Evolutionary conservation across 1,140 invertebrate genomes (phyloP), one percentile per base, ranked within the genome.

Genomic region (Drosophila baimaii): DNA sequence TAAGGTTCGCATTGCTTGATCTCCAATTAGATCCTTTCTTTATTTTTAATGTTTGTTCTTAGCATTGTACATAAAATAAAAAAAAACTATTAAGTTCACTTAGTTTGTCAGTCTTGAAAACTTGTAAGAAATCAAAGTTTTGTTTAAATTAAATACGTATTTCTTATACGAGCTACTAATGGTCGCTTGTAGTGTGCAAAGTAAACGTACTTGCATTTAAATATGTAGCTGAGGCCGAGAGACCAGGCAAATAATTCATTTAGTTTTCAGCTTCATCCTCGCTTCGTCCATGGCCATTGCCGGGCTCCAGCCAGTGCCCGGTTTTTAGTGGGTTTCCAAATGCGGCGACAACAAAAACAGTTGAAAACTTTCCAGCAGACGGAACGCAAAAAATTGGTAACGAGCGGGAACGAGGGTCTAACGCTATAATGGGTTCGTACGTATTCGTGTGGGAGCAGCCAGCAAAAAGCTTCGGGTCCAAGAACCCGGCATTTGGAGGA

Each of bases 251-350:
- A 57, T 69, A 76, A 77, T 77, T 77, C 57, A 77, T 76, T 77
- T 77, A 56, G 73, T 77, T 77, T 61, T 33, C 31, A 44, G 43
- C 44, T 57, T 37, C 41, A 49, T 54, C 21, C 59, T 66, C 31
- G 62, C 10, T 29, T 27, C 33, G 27, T 43, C 57, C 57, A 41
- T 41, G 47, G 54, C 73, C 57, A 37, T 49, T 41, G 62, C 68
- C 31, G 19, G 63, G 63, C 68, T 63, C 71, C 65, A 79, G 71
- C 49, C 55, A 29, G 39, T 57, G 59, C n/a, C n/a, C 44, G 15
- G 83, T 76, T 77, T 62, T 84, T 89, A 79, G 65, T 71, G 65
- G 84, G 81, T 78, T 88, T 90, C 84, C 70, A 84, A 84, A 88
- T 73, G 80, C 82, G 74, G 63, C 46, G 59, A 65, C 71, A 64